Percentiles rank a stretch among this genome's conserved stretches.
phyloP scores from a whole-genome alignment of 2,888 invertebrate species.

The Maniola hyperantus region DNA sequence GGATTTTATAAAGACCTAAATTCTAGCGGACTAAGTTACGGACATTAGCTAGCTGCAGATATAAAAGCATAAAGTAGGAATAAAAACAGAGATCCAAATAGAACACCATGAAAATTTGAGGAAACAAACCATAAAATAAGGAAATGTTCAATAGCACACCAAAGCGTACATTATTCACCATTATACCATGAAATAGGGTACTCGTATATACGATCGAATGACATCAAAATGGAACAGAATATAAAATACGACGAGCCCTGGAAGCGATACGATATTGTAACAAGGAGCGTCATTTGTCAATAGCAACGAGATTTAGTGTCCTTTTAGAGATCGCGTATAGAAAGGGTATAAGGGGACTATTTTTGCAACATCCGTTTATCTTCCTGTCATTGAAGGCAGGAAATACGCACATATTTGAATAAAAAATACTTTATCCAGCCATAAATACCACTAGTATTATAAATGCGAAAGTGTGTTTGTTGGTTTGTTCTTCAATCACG shows the following conservation, averaged over 20 bases:
- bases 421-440: neutral
- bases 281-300: constrained; percentile 68
- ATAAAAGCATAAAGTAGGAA: neutral
- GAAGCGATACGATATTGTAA: constrained; percentile 67
- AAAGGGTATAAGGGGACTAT: constrained; percentile 22
- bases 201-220: constrained; percentile 34
- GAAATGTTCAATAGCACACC: constrained; percentile 3
- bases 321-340: constrained; percentile 52
- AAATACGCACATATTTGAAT: constrained; percentile 9
- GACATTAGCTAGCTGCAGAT: too few relatives aligned
- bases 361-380: constrained; percentile 29
- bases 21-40: neutral
- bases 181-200: constrained; percentile 24
- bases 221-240: constrained; percentile 49
- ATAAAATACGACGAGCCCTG: constrained; percentile 59
- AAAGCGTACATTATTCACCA: constrained; percentile 21
- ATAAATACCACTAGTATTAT: neutral
- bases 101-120: neutral
- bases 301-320: constrained; percentile 62
- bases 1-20: too few relatives aligned
- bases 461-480: too few relatives aligned
- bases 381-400: constrained; percentile 19
- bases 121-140: constrained; percentile 6
- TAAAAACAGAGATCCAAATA: neutral
- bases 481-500: too few relatives aligned